Evolutionary conservation across 2,797 vertebrate genomes (phyloP).

Genomic region (Gadopsis marmoratus): DNA sequence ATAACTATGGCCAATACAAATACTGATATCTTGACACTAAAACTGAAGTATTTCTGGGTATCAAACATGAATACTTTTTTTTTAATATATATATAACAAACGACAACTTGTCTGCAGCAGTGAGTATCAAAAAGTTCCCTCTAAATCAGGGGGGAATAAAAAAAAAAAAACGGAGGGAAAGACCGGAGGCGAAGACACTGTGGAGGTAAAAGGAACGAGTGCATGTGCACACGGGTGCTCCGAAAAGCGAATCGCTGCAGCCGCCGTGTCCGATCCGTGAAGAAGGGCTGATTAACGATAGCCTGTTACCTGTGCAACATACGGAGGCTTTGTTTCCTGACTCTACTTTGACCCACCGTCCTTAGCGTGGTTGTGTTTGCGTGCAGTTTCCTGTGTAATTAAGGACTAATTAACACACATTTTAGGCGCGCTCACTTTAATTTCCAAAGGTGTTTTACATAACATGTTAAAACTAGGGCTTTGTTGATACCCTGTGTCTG

Average conservation of each 20-base stretch:
- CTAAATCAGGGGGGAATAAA: too few species aligned
- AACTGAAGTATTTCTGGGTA: neutral
- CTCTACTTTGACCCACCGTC: neutral
- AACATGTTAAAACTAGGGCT: neutral
- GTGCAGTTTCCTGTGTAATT: neutral
- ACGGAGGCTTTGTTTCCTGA: neutral
- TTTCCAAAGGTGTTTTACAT: neutral
- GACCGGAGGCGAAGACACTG: neutral
- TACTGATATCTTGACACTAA: neutral
- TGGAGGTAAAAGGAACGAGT: neutral
- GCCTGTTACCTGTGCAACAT: too few species aligned
- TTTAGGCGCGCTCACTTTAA: neutral
- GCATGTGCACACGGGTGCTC: neutral
- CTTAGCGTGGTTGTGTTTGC: neutral
- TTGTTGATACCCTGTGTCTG: neutral
- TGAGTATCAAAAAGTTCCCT: too few species aligned
- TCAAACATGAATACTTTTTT: neutral
- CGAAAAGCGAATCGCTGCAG: neutral
- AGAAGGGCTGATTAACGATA: neutral
- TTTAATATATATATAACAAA: too few species aligned
- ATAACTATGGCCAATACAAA: neutral
- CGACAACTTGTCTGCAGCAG: too few species aligned
- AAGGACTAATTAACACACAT: neutral
- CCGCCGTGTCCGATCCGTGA: neutral
- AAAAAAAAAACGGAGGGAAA: neutral